Evolutionary conservation across 1,140 invertebrate species (phyloP), one percentile per base, ranked within the genome.

Genomic region (Bombus cullumanus): DNA sequence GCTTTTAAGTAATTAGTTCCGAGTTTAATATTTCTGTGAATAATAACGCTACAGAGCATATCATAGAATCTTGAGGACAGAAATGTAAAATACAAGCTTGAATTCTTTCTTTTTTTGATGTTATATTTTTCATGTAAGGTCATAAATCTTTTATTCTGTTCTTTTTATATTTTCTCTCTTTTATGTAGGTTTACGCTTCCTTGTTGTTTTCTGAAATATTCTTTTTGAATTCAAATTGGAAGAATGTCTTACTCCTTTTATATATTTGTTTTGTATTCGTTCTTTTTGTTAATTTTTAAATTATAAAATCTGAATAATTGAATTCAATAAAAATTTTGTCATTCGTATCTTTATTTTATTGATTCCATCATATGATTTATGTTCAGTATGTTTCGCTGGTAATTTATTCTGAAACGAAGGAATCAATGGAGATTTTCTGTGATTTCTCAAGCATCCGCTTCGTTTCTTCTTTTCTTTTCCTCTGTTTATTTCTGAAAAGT

Each of bases 401-500:
- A 10, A 6, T 22, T 43, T 74, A 47, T 25, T 12, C 43, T 2
- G 25, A 41, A 22, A 25, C 6, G 15, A 28, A 18, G 6, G 28
- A n/a, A 31, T 62, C 34, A 34, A 62, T 22, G 13, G 75, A n/a
- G 28, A 39, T 2, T 41, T 31, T 76, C 15, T 25, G 37, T 28
- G 57, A 6, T 28, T 31, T 28, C 0, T 15, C 37, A 28, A 86
- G 25, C 64, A 69, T 34, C 0, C 10, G 31, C 28, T 43, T 84
- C 18, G 39, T 31, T 10, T n/a, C 71, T 31, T 84, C 66, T 12
- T 78, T 90, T 15, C 53, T 66, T 31, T 37, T 73, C 9, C 22
- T 59, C 41, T 80, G 64, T 68, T 75, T 89, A 78, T 89, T 89
- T n/a, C 89, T 90, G 73, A 18, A 41, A 37, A 75, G n/a, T 31